phyloP scores from a whole-genome alignment of 2,113 vertebrate species.

The Platanista minor region DNA sequence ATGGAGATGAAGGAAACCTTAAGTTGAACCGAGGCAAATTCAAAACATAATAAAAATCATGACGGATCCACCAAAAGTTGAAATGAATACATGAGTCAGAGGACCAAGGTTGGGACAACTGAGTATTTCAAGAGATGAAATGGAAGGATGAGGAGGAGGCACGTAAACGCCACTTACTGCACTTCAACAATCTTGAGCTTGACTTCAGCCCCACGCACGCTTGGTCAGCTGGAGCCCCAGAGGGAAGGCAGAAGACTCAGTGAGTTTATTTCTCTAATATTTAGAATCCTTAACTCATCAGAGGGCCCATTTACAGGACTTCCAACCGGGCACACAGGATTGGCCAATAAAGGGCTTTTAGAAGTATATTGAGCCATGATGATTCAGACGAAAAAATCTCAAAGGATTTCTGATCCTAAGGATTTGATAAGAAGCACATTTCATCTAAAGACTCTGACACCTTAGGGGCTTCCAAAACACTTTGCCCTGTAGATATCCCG shows the following conservation, averaged over 20 bases:
- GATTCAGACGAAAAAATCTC: conserved; percentile 18
- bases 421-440: neutral
- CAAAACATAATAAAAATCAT: neutral
- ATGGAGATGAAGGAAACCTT: neutral
- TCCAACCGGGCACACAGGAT: neutral
- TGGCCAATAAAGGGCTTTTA: neutral
- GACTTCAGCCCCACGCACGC: neutral
- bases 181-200: neutral
- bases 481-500: neutral
- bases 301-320: neutral
- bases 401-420: neutral
- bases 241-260: neutral
- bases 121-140: neutral
- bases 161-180: neutral
- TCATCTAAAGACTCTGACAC: neutral
- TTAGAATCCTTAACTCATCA: neutral
- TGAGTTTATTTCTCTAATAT: neutral
- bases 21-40: neutral
- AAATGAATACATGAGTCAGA: neutral
- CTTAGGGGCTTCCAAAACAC: neutral
- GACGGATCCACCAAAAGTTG: neutral
- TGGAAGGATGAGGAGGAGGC: neutral
- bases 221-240: neutral
- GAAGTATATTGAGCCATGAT: neutral
- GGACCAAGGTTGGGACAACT: neutral